phyloP scores from a whole-genome alignment of 2,888 invertebrate genomes.

The Dryadula phaetusa region DNA sequence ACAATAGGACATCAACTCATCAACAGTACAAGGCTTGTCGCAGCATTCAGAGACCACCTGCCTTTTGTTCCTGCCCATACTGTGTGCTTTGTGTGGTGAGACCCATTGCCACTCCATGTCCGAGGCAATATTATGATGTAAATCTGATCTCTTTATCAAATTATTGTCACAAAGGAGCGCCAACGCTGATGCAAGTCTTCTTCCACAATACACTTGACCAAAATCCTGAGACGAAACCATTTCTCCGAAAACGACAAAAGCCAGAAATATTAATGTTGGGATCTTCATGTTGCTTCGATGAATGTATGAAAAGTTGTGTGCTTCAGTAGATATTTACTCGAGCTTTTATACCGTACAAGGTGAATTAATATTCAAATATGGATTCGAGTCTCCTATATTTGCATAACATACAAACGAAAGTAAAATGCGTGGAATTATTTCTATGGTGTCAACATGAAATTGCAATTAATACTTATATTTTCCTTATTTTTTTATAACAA shows the following conservation, averaged over 20 bases:
- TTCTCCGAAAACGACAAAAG: constrained; percentile 6
- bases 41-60: constrained; percentile 58
- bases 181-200: constrained; percentile 46
- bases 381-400: not conserved
- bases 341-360: not conserved
- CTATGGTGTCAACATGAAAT: no score
- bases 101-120: constrained; percentile 50
- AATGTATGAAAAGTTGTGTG: not conserved
- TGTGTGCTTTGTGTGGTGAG: constrained; percentile 45
- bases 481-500: no score
- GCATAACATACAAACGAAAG: not conserved
- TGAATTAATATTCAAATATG: constrained; percentile 8
- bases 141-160: constrained; percentile 42
- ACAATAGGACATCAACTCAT: constrained; percentile 54
- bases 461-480: no score
- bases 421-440: no score
- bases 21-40: constrained; percentile 53
- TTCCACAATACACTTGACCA: constrained; percentile 35
- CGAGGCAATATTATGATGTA: not conserved
- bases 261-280: constrained; percentile 6
- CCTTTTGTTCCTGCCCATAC: constrained; percentile 51
- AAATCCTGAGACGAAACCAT: constrained; percentile 19
- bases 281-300: constrained; percentile 30
- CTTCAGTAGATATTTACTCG: not conserved
- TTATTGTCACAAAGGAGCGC: constrained; percentile 44